Evolutionary conservation across 2,888 invertebrate genomes (phyloP), one percentile per base, ranked within the genome.

Genomic region (Hydraecia micacea): DNA sequence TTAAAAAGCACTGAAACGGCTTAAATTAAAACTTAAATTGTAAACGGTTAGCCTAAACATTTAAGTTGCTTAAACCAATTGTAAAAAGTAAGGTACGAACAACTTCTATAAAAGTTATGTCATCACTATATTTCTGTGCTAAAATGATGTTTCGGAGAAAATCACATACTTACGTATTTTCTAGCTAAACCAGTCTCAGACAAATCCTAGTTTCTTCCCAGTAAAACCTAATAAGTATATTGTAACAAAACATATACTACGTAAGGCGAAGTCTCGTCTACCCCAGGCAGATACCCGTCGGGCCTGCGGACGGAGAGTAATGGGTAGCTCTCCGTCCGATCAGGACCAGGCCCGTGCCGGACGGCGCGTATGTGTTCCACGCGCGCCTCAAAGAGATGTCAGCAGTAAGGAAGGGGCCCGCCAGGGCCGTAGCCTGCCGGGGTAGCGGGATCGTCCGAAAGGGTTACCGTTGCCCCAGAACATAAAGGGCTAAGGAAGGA

Each of bases 241-340:
- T 52, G 11, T 46, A 46, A 70, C 28, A 62, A 60, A 73, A 52
- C 36, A 42, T 65, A 65, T 9, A 46, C 55, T 46, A 36, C 21
- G 0, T n/a, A 18, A 42, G 11, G 4, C 15, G 0, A 36, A 49
- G 72, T 65, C 28, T 69, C 55, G 21, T 58, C 18, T 63, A 75
- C 49, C n/a, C 32, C 55, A 73, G 25, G 25, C 46, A 66, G 65
- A 62, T 46, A 70, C 55, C 60, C 73, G 55, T 71, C 84, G n/a
- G n/a, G n/a, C n/a, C n/a, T n/a, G n/a, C n/a, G n/a, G n/a, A n/a
- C n/a, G n/a, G n/a, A n/a, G n/a, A n/a, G n/a, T n/a, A n/a, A n/a
- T n/a, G n/a, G n/a, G n/a, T n/a, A n/a, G n/a, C n/a, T n/a, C n/a
- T n/a, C n/a, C n/a, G n/a, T n/a, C n/a, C n/a, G n/a, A n/a, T n/a